Evolutionary conservation across 2,113 vertebrate species (phyloP).

Genomic region (Brachirus orientalis): DNA sequence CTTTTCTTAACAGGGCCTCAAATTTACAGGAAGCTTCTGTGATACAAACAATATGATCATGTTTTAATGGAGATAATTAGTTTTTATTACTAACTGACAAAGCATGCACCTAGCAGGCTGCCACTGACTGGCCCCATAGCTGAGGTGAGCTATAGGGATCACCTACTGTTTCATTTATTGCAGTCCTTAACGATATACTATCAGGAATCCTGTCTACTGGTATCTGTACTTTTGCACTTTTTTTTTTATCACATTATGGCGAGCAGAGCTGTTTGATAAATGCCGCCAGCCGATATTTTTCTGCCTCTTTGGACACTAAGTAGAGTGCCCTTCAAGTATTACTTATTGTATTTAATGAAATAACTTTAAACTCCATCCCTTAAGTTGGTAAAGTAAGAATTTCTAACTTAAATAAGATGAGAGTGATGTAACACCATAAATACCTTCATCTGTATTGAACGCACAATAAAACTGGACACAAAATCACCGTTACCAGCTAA

Average conservation of each 20-base stretch:
- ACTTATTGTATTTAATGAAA: constrained; percentile 1
- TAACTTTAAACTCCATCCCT: no score
- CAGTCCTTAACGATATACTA: constrained; percentile 17
- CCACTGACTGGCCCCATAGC: not conserved
- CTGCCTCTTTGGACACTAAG: constrained; percentile 18
- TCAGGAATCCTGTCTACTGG: constrained; percentile 17
- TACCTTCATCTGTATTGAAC: no score
- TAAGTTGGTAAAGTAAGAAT: no score
- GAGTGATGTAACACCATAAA: no score
- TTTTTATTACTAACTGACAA: not conserved
- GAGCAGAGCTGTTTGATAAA: constrained; percentile 12
- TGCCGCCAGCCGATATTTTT: constrained; percentile 1
- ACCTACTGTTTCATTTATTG: constrained; percentile 1
- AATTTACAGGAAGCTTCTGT: no score
- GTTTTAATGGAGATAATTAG: no score
- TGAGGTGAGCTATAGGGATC: constrained; percentile 1
- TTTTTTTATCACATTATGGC: constrained; percentile 22
- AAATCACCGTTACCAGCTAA: no score
- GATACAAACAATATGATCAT: no score
- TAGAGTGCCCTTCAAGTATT: constrained; percentile 24
- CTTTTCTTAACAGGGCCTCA: no score
- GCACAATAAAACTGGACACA: no score
- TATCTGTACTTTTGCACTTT: constrained; percentile 20
- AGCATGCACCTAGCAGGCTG: not conserved
- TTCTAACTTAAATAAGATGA: no score